Conservation (phyloP, 2,113 vertebrate species). For the Noturus placidus region DNA sequence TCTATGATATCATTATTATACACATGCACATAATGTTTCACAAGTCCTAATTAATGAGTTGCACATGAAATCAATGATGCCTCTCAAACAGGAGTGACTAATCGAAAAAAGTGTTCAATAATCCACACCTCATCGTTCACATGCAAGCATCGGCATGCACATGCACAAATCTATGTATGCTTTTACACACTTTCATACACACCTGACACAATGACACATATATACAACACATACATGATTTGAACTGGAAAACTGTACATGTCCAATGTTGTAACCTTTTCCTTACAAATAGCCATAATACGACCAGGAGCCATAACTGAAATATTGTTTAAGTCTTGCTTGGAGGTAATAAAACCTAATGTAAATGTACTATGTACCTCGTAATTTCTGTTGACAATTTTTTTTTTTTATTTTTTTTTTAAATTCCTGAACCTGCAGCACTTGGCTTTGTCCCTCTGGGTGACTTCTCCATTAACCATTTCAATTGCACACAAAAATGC, state of each 20-base stretch:
- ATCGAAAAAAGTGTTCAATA: background rate
- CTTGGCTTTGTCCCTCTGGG: background rate
- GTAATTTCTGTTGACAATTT: no score
- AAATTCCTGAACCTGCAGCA: background rate
- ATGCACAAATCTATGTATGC: background rate
- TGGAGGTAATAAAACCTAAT: no score
- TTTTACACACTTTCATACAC: background rate
- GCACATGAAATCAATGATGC: background rate
- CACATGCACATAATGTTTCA: constrained; percentile 30
- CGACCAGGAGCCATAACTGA: background rate
- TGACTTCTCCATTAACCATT: constrained; percentile 57
- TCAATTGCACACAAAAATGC: constrained; percentile 38
- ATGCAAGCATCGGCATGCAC: background rate
- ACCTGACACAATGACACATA: background rate
- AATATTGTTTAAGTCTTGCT: no score
- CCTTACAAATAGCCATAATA: background rate
- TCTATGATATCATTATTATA: constrained; percentile 60
- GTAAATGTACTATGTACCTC: background rate
- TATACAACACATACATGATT: background rate
- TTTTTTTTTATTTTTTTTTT: background rate
- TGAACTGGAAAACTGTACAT: background rate
- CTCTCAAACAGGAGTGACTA: background rate
- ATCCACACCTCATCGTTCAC: background rate
- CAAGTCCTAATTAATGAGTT: constrained; percentile 45
- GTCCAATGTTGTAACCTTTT: background rate